Evolutionary conservation across 2,113 vertebrate genomes (phyloP), one percentile per base, ranked within the genome.

Genomic region (Hydrochoerus hydrochaeris): DNA sequence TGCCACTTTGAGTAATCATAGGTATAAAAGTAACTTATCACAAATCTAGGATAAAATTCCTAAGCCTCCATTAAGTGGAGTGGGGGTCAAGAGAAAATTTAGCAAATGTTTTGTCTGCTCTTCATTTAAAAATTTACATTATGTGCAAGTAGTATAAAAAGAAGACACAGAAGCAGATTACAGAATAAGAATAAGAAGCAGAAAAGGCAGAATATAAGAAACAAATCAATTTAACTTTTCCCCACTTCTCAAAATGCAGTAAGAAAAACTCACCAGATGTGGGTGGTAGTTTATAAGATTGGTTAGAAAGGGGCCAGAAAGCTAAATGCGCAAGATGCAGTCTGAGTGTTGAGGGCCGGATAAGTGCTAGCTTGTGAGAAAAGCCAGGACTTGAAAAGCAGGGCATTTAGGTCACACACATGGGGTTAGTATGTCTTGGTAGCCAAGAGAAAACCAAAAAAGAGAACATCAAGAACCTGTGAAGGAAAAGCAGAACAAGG

Each of bases 1-100:
- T 88, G 90, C 87, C 97, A 93, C 90, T 89, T 91, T 88, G 90
- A 97, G 52, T 63, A 96, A 60, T 94, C 58, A 78, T 24, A 49
- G 77, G 73, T 24, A 60, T 58, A 54, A 85, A 86, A 90, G 3
- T 26, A 77, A 62, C 7, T 49, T 49, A 87, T 35, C 65, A 17
- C 62, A 88, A 75, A 90, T 71, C 32, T 62, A 60, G 58, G 95
- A 92, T 96, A 78, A 94, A 91, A 88, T 88, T 86, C 85, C 83
- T 87, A 58, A 92, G 65, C 73, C 86, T 94, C 49, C 22, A 62
- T 63, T 94, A 71, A 84, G 26, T 77, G 52, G 65, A 80, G 7
- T 46, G 49, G 85, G 88, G 80, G 82, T 96, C 62, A 95, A 89
- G 67, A 54, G 93, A 86, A 95, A 96, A 95, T 41, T 38, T 86